phyloP scores from a whole-genome alignment of 2,797 vertebrate genomes.

The Crenichthys baileyi region DNA sequence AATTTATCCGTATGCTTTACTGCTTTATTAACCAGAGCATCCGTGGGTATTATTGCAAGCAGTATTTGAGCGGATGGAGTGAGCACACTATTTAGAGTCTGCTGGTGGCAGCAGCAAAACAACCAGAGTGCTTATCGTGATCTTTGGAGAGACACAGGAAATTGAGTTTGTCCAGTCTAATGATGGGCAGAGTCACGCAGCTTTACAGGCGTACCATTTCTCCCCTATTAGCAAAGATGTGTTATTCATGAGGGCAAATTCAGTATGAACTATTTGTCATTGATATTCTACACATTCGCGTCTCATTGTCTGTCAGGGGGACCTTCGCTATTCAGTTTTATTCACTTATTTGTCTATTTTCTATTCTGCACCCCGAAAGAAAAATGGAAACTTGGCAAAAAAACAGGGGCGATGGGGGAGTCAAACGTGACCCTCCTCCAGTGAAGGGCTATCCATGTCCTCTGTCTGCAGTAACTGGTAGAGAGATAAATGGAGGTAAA shows the following conservation, averaged over 20 bases:
- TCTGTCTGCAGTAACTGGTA: slow-evolving; percentile 51
- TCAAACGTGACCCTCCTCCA: slow-evolving; percentile 59
- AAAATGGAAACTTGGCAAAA: slow-evolving; percentile 45
- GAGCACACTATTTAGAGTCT: slow-evolving; percentile 59
- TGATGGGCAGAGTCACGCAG: slow-evolving; percentile 74
- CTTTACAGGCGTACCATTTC: slow-evolving; percentile 73
- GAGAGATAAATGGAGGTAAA: slow-evolving; percentile 8
- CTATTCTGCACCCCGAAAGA: slow-evolving; percentile 31
- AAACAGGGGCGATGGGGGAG: slow-evolving; percentile 41
- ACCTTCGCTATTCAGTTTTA: slow-evolving; percentile 67
- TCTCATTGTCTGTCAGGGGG: slow-evolving; percentile 75
- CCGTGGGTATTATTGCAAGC: slow-evolving; percentile 48
- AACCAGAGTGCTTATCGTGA: slow-evolving; percentile 70
- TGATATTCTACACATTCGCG: slow-evolving; percentile 79
- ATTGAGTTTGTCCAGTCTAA: slow-evolving; percentile 84
- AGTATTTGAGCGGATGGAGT: slow-evolving; percentile 49
- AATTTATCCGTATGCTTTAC: background rate
- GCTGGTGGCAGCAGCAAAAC: slow-evolving; percentile 51
- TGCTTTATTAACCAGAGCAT: slow-evolving; percentile 27
- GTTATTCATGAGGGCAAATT: slow-evolving; percentile 87
- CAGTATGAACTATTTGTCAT: slow-evolving; percentile 82
- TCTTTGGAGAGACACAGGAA: slow-evolving; percentile 81
- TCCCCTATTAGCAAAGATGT: slow-evolving; percentile 82
- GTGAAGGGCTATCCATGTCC: slow-evolving; percentile 64
- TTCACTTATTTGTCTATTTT: slow-evolving; percentile 80